Conservation (phyloP, 2,113 vertebrate species). For the Delphinus delphis region DNA sequence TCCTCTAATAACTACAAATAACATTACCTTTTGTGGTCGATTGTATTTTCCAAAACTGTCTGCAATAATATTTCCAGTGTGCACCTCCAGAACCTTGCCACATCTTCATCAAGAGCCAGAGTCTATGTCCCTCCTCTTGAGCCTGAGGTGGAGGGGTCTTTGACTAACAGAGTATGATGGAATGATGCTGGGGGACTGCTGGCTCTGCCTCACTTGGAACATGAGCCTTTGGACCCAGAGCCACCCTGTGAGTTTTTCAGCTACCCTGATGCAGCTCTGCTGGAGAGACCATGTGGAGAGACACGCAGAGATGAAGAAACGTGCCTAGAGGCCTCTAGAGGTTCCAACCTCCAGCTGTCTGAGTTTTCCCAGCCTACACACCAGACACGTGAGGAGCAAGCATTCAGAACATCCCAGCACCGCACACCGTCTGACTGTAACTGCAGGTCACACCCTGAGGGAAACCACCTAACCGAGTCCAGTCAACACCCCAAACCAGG, state of each 20-base stretch:
- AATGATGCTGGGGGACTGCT: neutral
- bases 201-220: neutral
- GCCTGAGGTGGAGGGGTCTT: neutral
- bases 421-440: neutral
- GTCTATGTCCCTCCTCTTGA: neutral
- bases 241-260: neutral
- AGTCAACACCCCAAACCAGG: neutral
- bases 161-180: neutral
- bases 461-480: neutral
- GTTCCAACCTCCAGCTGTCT: neutral
- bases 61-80: neutral
- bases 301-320: neutral
- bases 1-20: neutral
- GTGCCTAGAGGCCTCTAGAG: neutral
- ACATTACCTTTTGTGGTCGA: neutral
- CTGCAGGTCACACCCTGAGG: neutral
- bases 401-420: neutral
- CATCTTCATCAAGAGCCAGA: neutral
- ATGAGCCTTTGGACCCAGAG: neutral
- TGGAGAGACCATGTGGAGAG: neutral
- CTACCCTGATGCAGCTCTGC: neutral
- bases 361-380: neutral
- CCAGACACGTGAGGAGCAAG: neutral
- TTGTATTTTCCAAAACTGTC: neutral
- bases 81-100: neutral